These are phyloP conservation scores for Platyura marginata DNA, from an alignment of 1,140 invertebrate species.

Conservation along the genomic window DNA sequence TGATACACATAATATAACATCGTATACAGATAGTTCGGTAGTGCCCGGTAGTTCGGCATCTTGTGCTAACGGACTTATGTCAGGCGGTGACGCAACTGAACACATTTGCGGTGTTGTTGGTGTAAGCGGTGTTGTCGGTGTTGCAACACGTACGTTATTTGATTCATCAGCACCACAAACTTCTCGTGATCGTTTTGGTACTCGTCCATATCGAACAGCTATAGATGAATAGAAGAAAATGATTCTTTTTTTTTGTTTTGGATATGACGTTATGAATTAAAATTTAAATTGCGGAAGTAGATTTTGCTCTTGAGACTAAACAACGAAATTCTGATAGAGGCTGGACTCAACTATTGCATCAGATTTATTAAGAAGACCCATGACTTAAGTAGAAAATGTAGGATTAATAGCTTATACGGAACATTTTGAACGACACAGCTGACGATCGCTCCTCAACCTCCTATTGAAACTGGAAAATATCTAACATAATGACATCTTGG, in stretches of 20 bases:
- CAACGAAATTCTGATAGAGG: not conserved
- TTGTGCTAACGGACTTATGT: slow-evolving; percentile 17
- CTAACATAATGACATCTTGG: no score
- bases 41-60: slow-evolving; percentile 21
- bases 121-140: slow-evolving; percentile 10
- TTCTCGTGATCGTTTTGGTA: slow-evolving; percentile 77
- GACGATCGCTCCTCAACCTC: no score
- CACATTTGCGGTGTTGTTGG: slow-evolving; percentile 25
- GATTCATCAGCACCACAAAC: slow-evolving; percentile 13
- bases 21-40: slow-evolving; percentile 39
- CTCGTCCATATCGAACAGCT: slow-evolving; percentile 91
- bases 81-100: slow-evolving; percentile 24
- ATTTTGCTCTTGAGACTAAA: not conserved
- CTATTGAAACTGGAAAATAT: no score
- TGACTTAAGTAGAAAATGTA: no score
- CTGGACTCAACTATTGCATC: no score
- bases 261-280: not conserved
- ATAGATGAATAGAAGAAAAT: slow-evolving; percentile 15
- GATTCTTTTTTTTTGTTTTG: not conserved
- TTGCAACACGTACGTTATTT: slow-evolving; percentile 17
- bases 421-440: no score
- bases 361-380: no score
- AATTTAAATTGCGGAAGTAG: not conserved
- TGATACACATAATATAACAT: slow-evolving; percentile 71
- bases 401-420: no score